Evolutionary conservation across 2,888 invertebrate species (phyloP), one percentile per base, ranked within the genome.

Genomic region (Drosophila rubida): DNA sequence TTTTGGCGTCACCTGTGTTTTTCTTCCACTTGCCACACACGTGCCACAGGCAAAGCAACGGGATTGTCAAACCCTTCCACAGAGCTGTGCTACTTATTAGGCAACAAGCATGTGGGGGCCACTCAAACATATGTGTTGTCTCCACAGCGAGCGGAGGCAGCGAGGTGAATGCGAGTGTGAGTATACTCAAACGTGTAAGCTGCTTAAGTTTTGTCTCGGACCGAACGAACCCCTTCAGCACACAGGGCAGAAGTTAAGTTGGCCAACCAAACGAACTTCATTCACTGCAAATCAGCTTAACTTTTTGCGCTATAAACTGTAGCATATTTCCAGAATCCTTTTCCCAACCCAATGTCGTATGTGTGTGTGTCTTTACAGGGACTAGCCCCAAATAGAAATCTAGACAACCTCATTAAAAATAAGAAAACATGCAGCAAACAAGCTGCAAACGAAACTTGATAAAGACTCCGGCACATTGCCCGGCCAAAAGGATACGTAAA

Each of bases 221-320:
- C 76, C 51, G 51, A 53, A 9, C 51, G 51, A 53, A 9, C 51
- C 42, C 59, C 48, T 11, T 32, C n/a, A 25, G 4, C 25, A 25
- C 25, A 19, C 14, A 42, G 66, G 65, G 80, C 82, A 81, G 76
- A 81, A 81, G 80, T 81, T 81, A 85, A 75, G 85, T 80, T 85
- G 62, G 61, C 78, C 67, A 70, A 70, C 58, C 60, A 80, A 61
- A 67, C 61, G 55, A 78, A 75, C 69, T 75, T 78, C 73, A 67
- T 63, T 64, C 73, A 68, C 25, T 55, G 69, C 57, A 79, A 81
- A 81, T 85, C 80, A 82, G 85, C 80, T 81, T 81, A 82, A 82
- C 74, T 82, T 85, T 81, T 77, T 85, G 46, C 53, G 60, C 71
- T 60, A 66, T 77, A 79, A 82, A 72, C 74, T 78, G 63, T 69